phyloP scores from a whole-genome alignment of 2,113 vertebrate species.

The Oenanthe oenanthe region DNA sequence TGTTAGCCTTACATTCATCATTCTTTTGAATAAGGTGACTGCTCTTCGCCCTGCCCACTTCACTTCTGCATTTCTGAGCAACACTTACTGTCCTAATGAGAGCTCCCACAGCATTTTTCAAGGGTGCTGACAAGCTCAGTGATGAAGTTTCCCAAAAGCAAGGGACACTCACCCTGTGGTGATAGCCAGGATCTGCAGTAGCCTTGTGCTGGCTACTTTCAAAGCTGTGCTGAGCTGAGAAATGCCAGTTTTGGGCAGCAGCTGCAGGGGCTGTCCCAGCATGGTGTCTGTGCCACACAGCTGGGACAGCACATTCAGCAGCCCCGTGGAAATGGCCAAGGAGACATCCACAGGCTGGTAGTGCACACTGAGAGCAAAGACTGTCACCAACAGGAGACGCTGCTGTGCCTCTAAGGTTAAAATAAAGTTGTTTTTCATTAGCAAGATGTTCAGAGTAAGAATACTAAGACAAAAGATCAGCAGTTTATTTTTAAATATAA shows the following conservation, averaged over 20 bases:
- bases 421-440: background rate
- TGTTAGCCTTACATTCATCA: background rate
- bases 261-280: slow-evolving; percentile 91
- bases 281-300: slow-evolving; percentile 95
- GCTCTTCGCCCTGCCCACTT: background rate
- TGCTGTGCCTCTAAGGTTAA: slow-evolving; percentile 90
- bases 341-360: slow-evolving; percentile 98
- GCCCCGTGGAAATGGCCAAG: slow-evolving; percentile 92
- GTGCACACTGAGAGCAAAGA: slow-evolving; percentile 94
- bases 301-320: slow-evolving; percentile 94
- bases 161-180: slow-evolving; percentile 88
- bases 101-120: background rate
- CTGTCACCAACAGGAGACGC: slow-evolving; percentile 94
- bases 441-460: background rate
- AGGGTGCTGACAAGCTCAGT: background rate
- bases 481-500: background rate
- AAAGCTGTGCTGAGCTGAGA: slow-evolving; percentile 96
- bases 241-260: slow-evolving; percentile 90
- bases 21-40: background rate
- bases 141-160: background rate
- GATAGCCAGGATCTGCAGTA: slow-evolving; percentile 96
- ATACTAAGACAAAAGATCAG: background rate
- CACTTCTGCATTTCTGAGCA: background rate
- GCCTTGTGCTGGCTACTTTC: slow-evolving; percentile 94
- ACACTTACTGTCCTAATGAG: background rate